Evolutionary conservation across 2,888 invertebrate species (phyloP), one percentile per base, ranked within the genome.

Genomic region (Periphyllus acericola): DNA sequence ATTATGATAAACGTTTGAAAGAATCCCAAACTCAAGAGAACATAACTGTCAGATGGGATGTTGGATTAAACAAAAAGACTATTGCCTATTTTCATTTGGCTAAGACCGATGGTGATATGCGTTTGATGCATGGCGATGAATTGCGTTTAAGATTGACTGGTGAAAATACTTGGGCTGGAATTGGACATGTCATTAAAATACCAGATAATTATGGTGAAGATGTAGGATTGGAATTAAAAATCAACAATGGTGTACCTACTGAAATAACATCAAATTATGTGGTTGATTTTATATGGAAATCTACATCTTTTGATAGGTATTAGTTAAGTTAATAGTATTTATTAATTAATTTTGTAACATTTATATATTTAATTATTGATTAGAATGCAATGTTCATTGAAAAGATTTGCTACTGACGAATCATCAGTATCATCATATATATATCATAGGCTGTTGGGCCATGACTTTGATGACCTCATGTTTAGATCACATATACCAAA

Each of bases 221-320:
- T 92, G 97, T 99, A 29, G 99, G 99, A 0, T 95, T 99, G 68
- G 99, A 99, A 91, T 92, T 99, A 91, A 99, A 99, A 91, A 96
- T 95, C 90, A 96, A 96, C 90, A 95, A 95, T 3, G 97, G 97
- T 36, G 98, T 98, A 0, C 99, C 99, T 0, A 95, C 96, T 0
- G 98, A 99, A 90, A 97, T 97, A 92, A 96, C 96, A 81, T 96
- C 97, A 90, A 98, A 98, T 92, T 99, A 99, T 92, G 97, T 98
- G 0, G 98, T 99, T 8, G 99, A 99, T 92, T 99, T 99, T 92
- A 99, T 99, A 83, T 99, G 99, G 99, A 99, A 99, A 92, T 98
- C 98, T 90, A 99, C 99, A 1, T 98, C 98, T 46, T 99, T 99
- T 92, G 99, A 99, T 92, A 95, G 96, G 96, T 96, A 90, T 90